Conservation (phyloP, 1,140 invertebrate genomes). For the Euwallacea similis region DNA sequence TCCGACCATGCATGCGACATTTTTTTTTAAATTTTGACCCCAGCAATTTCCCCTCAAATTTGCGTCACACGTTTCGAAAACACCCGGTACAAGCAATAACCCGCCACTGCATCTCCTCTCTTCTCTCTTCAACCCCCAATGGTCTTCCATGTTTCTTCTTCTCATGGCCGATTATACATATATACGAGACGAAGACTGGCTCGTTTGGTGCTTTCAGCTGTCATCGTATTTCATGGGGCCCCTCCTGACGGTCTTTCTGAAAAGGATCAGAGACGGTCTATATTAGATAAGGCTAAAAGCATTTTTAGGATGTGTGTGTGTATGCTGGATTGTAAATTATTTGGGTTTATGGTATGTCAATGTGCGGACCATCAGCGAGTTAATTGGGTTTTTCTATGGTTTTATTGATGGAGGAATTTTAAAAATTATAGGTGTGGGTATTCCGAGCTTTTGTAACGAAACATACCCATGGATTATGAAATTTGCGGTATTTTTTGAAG, state of each 20-base stretch:
- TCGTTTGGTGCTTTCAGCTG: constrained; percentile 5
- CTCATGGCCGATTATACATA: constrained; percentile 7
- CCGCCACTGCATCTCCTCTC: constrained; percentile 13
- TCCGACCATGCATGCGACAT: too few relatives aligned
- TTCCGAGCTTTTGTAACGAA: background rate
- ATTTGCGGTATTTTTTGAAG: too few relatives aligned
- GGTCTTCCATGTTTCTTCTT: constrained; percentile 21
- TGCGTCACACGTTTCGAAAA: too few relatives aligned
- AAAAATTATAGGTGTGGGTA: background rate
- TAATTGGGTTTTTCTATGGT: too few relatives aligned
- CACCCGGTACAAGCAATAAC: too few relatives aligned
- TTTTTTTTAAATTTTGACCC: too few relatives aligned
- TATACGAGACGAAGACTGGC: constrained; percentile 2
- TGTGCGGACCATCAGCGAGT: too few relatives aligned
- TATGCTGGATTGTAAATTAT: too few relatives aligned
- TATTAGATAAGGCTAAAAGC: constrained; percentile 27
- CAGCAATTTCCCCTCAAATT: too few relatives aligned
- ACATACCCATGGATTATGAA: too few relatives aligned
- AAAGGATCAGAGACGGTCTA: constrained; percentile 21
- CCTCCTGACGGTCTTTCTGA: constrained; percentile 16
- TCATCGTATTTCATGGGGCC: constrained; percentile 24
- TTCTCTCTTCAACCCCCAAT: background rate
- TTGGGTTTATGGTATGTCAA: too few relatives aligned
- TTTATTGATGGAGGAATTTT: background rate
- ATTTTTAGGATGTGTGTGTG: constrained; percentile 8